Evolutionary conservation across 2,113 vertebrate species (phyloP).

Genomic region (Rhinopomastus cyanomelas): DNA sequence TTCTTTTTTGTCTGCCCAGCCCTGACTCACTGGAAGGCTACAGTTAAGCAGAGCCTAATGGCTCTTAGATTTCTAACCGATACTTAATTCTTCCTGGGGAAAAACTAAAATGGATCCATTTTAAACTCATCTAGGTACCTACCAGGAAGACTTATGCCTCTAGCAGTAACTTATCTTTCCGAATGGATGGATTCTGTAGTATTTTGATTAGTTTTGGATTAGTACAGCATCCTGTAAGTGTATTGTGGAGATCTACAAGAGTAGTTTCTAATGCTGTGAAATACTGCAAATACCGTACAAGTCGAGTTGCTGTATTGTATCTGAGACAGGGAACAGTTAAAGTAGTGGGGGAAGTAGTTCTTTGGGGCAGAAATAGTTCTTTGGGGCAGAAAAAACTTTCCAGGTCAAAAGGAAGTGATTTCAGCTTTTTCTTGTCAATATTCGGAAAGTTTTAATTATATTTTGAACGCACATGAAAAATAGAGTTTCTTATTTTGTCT

Average conservation of each 20-base stretch:
- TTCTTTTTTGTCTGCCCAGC: no score
- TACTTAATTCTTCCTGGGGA: not conserved
- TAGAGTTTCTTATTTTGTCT: not conserved
- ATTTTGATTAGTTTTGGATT: not conserved
- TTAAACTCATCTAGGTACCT: not conserved
- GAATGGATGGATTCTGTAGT: not conserved
- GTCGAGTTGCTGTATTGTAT: not conserved
- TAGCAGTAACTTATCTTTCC: not conserved
- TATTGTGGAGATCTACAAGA: not conserved
- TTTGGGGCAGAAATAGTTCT: not conserved
- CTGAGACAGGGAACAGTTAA: no score
- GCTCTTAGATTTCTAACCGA: not conserved
- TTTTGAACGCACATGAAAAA: not conserved
- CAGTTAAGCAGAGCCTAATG: not conserved
- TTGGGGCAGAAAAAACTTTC: not conserved
- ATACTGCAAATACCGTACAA: not conserved
- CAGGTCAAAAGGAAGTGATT: not conserved
- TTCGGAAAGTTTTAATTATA: not conserved
- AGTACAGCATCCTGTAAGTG: not conserved
- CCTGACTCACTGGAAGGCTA: not conserved
- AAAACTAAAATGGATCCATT: not conserved
- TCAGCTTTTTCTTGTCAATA: not conserved
- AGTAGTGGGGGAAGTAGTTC: not conserved
- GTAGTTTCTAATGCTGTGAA: not conserved
- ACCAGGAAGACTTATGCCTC: not conserved